phyloP scores from a whole-genome alignment of 1,140 invertebrate genomes.

The Neomicropteryx cornuta region DNA sequence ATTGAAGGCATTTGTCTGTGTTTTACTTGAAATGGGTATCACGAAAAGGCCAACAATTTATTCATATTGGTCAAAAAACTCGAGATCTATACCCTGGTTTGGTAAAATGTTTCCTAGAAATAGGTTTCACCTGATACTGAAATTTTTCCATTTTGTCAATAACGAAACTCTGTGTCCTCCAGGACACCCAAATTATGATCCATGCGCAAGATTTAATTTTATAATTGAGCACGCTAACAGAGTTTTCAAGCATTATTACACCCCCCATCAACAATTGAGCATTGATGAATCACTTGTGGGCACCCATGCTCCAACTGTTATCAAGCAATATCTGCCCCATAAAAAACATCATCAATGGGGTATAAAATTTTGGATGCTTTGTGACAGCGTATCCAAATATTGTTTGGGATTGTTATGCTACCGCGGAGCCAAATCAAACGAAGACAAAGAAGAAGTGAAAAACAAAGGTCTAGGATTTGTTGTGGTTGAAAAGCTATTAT shows the following conservation, averaged over 20 bases:
- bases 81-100: slow-evolving; percentile 20
- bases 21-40: slow-evolving; percentile 18
- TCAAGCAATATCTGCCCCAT: slow-evolving; percentile 18
- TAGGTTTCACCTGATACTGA: slow-evolving; percentile 18
- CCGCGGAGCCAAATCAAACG: slow-evolving; percentile 10
- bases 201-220: slow-evolving; percentile 16
- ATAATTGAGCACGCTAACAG: slow-evolving; percentile 18
- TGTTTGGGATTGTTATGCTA: slow-evolving; percentile 17
- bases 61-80: slow-evolving; percentile 16
- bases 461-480: slow-evolving; percentile 15
- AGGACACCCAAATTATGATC: slow-evolving; percentile 15
- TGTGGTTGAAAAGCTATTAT: slow-evolving; percentile 17
- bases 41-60: slow-evolving; percentile 14
- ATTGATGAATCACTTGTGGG: slow-evolving; percentile 17
- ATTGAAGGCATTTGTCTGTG: slow-evolving; percentile 16
- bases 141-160: too few relatives aligned
- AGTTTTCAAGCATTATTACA: slow-evolving; percentile 17
- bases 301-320: slow-evolving; percentile 11
- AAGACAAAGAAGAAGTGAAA: slow-evolving; percentile 13
- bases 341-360: slow-evolving; percentile 19
- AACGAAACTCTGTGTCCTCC: slow-evolving; percentile 11
- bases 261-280: slow-evolving; percentile 16
- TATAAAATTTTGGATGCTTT: slow-evolving; percentile 19
- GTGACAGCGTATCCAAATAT: slow-evolving; percentile 16
- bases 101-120: slow-evolving; percentile 17